Base-by-base conservation (phyloP, 2,113 vertebrate genomes). In the Herpailurus yagouaroundi region DNA sequence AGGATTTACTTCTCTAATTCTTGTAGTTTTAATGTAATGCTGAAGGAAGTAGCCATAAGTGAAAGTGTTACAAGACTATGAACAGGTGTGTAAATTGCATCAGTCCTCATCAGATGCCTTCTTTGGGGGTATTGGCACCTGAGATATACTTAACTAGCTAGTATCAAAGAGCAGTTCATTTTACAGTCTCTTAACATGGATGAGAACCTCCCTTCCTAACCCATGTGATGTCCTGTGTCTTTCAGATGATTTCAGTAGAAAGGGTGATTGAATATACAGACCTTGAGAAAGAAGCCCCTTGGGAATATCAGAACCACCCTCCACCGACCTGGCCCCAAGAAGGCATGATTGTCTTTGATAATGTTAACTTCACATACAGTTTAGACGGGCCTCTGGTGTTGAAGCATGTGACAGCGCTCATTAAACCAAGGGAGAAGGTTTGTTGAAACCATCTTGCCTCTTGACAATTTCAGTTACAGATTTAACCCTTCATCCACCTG, bases 211-310 rank as follows among this genome's bases (percentile, higher is more conserved):
- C 0, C 0, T 27, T n/a, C 23, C 27, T 94, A 55, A 94, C 77
- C 55, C 0, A 0, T 10, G 15, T 33, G 80, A 1, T 55, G 50
- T 36, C 41, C 1, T 55, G 5, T 92, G 13, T 98, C 57, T 94
- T 98, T 71, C 95, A 99, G 99, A 99, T 99, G 99, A 99, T 99
- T 57, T 99, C 99, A 2, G 99, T 99, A 74, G 99, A 99, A 98
- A 98, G 99, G 97, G 99, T 99, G 89, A 98, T 99, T 66, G 99
- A 99, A 71, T 99, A 99, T 92, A 99, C 99, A 25, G 98, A 99
- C 77, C 99, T 99, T 86, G 99, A 99, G 97, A 99, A 99, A 86
- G 99, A 99, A 98, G 99, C 99, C 3, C 98, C 99, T 3, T 99
- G 99, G 99, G 99, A 99, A 91, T 99, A 98, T 6, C 96, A 97